Evolutionary conservation across 30 jellyfish, hydroid and myxozoan genomes (phyloP), one percentile per base, ranked within the genome.

Genomic region (Hydractinia echinata): DNA sequence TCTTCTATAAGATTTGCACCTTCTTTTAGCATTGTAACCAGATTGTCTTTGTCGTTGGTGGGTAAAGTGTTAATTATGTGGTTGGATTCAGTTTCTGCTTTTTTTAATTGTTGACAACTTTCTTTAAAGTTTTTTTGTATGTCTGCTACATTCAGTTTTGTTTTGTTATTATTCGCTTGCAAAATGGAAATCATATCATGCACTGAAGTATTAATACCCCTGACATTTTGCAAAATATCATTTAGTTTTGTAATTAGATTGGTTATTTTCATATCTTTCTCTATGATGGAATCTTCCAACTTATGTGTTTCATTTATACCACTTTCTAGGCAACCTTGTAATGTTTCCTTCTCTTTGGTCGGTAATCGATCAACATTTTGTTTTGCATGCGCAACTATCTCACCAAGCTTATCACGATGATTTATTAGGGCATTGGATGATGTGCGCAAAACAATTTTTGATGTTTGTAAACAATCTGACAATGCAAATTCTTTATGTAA

Each of bases 381-480:
- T 7, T 71, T 50, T 20, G 60, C 55, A 20, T 71, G 61, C 7
- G 55, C 60, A 7, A 71, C 55, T 7, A 71, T 30, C 52, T 71
- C 60, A 50, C 60, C 60, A 30, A 71, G 55, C 60, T 71, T 30
- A 20, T 71, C 81, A n/a, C 81, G 44, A 20, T 71, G 81, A 8
- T 5, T 7, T 71, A 19, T 52, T 19, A 71, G 55, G 9, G 67
- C 81, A 30, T 30, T 7, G 67, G 55, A 71, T 9, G 61, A 15
- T 7, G 81, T 71, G 8, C 13, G 15, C 52, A 71, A 50, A 71
- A 71, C 81, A n/a, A 71, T 71, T 15, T 71, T 71, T 14, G 30
- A 20, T 54, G 30, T 71, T 20, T 71, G 61, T 20, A 71, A 50
- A 71, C 81, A 71, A 71, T 48, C 9, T 19, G 81, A 54, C 67